Base-by-base conservation (phyloP, 2,797 vertebrate species). In the Denticeps clupeoides region DNA sequence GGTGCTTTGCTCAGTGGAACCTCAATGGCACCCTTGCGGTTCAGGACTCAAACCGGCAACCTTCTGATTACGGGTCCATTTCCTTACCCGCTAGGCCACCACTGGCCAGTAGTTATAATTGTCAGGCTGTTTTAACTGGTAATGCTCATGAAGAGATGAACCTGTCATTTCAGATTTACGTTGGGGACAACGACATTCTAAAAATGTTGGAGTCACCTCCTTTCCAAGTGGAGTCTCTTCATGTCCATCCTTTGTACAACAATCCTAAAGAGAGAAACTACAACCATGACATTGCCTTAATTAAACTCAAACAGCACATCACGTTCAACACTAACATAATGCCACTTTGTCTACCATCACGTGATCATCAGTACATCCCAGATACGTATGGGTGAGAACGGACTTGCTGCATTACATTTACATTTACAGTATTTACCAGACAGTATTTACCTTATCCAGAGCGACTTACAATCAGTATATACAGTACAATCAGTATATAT, bases 251-350 rank as follows among this genome's bases (percentile, higher is more conserved):
- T 21, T 19, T 7, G 1, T 81, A 73, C 58, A 54, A 64, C 58
- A 74, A 75, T 32, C 0, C 31, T 0, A 3, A 41, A 1, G 0
- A 0, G 0, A 0, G 7, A 1, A 8, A 72, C 47, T 72, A 0
- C 41, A 49, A 77, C 61, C 58, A 82, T 40, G 77, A 82, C 55
- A 72, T 82, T 7, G 76, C 74, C 1, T 44, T 82, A 59, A 69
- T 83, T 62, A 69, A 74, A 58, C 63, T 82, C 31, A 1, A 45
- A 1, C 28, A 32, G 0, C 40, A 60, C 0, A 11, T 82, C 51
- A 73, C 68, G 2, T 81, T 78, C 45, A 1, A 28, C 2, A 10
- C 60, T 26, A 35, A 56, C 15, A 2, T 80, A 3, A 80, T 81
- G 78, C 79, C 79, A 1, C 12, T 81, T 7, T 82, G 79, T 68